These are phyloP conservation scores for Pseudomugil gertrudae DNA, from an alignment of 2,797 vertebrate species.

Conservation along the genomic window DNA sequence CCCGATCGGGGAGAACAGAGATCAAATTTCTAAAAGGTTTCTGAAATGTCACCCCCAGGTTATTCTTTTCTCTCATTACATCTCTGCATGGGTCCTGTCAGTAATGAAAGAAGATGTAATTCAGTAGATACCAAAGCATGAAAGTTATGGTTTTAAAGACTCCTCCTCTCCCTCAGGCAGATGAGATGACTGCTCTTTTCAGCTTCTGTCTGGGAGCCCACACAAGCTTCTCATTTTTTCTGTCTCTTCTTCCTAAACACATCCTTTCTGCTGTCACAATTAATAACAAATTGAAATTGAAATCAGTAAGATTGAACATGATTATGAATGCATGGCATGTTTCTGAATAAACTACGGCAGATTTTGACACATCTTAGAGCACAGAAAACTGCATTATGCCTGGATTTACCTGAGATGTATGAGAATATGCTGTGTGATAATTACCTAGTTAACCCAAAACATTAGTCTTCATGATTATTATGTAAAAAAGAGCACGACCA, in stretches of 20 bases:
- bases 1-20: background rate
- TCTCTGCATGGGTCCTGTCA: background rate
- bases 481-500: background rate
- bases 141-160: slow-evolving; percentile 8
- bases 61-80: slow-evolving; percentile 15
- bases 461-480: background rate
- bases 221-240: slow-evolving; percentile 19
- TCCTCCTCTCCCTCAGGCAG: slow-evolving; percentile 28
- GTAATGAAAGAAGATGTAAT: slow-evolving; percentile 34
- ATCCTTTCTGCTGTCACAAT: slow-evolving; percentile 1
- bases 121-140: slow-evolving; percentile 35
- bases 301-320: background rate
- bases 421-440: background rate
- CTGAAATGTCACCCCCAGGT: background rate
- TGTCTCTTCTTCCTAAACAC: background rate
- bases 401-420: background rate
- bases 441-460: background rate
- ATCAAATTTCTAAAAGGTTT: background rate
- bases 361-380: background rate
- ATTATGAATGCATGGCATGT: background rate
- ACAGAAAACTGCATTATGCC: background rate
- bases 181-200: slow-evolving; percentile 16
- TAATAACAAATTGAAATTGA: background rate
- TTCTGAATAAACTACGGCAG: background rate
- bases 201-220: slow-evolving; percentile 40